Base-by-base conservation (phyloP, 2,797 vertebrate genomes). In the Podargus strigoides region DNA sequence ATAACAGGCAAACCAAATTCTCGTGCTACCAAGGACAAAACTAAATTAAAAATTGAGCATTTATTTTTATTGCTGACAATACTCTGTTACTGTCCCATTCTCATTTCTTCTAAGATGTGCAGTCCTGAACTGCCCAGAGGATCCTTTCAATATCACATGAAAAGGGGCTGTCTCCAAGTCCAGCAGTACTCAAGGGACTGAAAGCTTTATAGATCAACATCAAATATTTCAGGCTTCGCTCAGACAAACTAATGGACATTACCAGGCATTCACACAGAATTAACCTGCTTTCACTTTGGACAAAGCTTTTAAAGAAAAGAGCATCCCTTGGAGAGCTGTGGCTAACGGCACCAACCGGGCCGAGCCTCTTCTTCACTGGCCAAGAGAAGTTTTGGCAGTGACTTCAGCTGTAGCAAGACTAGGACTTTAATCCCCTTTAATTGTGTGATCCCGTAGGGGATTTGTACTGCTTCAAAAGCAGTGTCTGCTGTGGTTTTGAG, bases 381-480 rank as follows among this genome's bases (percentile, higher is more conserved):
- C 88, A 90, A 94, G 68, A 90, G 75, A 82, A 92, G 53, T 92
- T 89, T 93, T 96, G 95, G 95, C 96, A 95, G 76, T 2, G 2
- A 88, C 60, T 90, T 19, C 53, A 94, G 80, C 56, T 87, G 44
- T 14, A 96, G 84, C 66, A 90, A 76, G 86, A 83, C 6, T 12
- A 86, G 76, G 50, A 89, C 80, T 94, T 92, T 95, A 95, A 96
- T 96, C 95, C 92, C 42, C 67, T 92, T 85, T 93, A 96, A 97
- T 94, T 96, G 90, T 89, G 76, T 86, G 73, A 90, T 79, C 56
- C 70, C n/a, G 16, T 75, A 85, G 72, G 81, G 95, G 95, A 95
- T 95, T 97, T 97, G 93, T 74, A 95, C 79, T 91, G 78, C 95
- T 97, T 95, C 78, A 81, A 95, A 97, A 98, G 95, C 91, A 94